Evolutionary conservation across 2,113 vertebrate genomes (phyloP), one percentile per base, ranked within the genome.

Genomic region (Ornithorhynchus anatinus): DNA sequence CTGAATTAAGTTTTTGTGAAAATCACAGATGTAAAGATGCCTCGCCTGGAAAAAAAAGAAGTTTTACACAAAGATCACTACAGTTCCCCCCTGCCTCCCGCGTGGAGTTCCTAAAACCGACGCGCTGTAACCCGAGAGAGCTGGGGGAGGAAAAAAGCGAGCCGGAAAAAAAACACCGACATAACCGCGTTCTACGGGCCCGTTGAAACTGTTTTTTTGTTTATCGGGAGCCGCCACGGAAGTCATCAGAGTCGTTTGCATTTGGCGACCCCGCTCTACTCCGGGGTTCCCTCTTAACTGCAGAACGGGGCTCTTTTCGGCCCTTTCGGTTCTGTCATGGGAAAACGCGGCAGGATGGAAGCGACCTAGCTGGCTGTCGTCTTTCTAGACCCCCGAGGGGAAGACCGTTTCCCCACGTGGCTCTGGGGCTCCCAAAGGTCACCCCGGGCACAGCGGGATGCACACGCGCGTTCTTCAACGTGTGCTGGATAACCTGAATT

Each of bases 1-100:
- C 83, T 95, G 94, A 83, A 95, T 95, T 89, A 94, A 79, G 79
- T 93, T 94, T 89, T 95, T 95, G 86, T 95, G 94, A 84, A 93
- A 94, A 79, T 95, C 94, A 65, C 94, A 95, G 79, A 95, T 95
- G 67, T 95, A 95, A 69, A 95, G 92, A 83, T 95, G 94, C 20
- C 93, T 92, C 25, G 92, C 94, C 94, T 95, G 60, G 22, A 89
- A 90, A 23, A 85, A 36, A 31, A 77, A 82, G 8, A 68, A 76
- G 3, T 71, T 84, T 81, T 44, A 82, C 59, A 81, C 25, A 64
- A 27, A 43, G 33, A 7, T 71, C 44, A 60, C 31, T 19, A 50
- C 25, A 16, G 9, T 16, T n/a, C n/a, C n/a, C n/a, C n/a, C n/a
- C n/a, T n/a, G n/a, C n/a, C n/a, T n/a, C n/a, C n/a, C n/a, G n/a